Percentiles rank a stretch among this genome's conserved stretches.
Evolutionary conservation across 2,888 invertebrate species (phyloP).

Genomic region (Agrypnus murinus): DNA sequence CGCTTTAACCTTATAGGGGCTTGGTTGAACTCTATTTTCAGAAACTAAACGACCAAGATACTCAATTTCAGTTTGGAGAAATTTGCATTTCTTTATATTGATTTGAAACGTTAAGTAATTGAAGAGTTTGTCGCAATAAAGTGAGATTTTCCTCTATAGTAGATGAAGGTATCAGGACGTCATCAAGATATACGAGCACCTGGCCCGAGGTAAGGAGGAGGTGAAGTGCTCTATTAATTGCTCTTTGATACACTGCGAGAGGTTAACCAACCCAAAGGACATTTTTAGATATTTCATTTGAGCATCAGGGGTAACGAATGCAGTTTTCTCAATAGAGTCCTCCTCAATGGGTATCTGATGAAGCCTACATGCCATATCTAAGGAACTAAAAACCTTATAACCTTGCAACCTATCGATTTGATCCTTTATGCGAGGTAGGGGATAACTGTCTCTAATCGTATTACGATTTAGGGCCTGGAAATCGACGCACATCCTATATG

Average conservation of each 20-base stretch:
- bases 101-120: background rate
- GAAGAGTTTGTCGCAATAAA: conserved; percentile 2
- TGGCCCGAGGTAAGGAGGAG: no score
- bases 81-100: conserved; percentile 47
- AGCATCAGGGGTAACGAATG: conserved; percentile 17
- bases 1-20: conserved; percentile 40
- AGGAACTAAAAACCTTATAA: background rate
- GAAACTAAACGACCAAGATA: conserved; percentile 43
- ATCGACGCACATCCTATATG: background rate
- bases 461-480: background rate
- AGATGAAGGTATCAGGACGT: no score
- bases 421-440: background rate
- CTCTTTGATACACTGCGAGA: conserved; percentile 33
- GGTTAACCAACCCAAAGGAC: conserved; percentile 34
- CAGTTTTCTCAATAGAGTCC: no score
- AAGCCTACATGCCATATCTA: conserved; percentile 2
- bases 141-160: no score
- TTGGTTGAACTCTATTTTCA: conserved; percentile 39
- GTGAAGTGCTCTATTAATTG: no score
- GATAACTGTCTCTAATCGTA: background rate
- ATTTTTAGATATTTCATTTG: conserved; percentile 10
- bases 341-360: no score
- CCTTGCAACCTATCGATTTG: background rate
- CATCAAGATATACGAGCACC: no score
- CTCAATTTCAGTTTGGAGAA: conserved; percentile 38